phyloP scores from a whole-genome alignment of 2,113 vertebrate genomes.

The Grus americana region DNA sequence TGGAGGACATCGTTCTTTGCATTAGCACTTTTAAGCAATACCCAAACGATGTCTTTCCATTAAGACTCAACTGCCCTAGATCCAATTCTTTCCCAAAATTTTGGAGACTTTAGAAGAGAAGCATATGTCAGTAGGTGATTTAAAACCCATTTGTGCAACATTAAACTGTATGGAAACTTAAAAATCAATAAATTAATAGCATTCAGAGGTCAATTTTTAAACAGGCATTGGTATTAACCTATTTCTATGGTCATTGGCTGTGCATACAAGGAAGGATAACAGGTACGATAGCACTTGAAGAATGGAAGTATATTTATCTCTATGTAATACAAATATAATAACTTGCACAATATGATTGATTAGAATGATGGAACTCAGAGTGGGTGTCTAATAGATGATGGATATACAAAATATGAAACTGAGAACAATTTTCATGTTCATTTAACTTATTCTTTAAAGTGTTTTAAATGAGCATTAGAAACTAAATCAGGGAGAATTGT shows the following conservation, averaged over 20 bases:
- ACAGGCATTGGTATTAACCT: background rate
- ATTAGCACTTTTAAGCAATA: background rate
- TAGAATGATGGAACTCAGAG: background rate
- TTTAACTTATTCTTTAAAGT: slow-evolving; percentile 46
- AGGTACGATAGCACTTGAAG: background rate
- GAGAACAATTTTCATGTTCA: slow-evolving; percentile 47
- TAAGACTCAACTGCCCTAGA: background rate
- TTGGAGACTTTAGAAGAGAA: background rate
- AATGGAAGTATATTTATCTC: slow-evolving; percentile 18
- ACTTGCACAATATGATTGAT: slow-evolving; percentile 36
- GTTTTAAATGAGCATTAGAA: slow-evolving; percentile 33
- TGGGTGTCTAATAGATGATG: slow-evolving; percentile 31
- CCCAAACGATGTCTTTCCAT: background rate
- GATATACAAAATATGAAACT: slow-evolving; percentile 17
- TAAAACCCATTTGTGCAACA: background rate
- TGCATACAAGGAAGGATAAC: background rate
- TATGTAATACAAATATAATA: background rate
- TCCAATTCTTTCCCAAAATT: background rate
- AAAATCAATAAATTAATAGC: slow-evolving; percentile 3
- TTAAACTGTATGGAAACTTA: background rate
- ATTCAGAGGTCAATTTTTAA: background rate
- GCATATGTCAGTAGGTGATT: background rate
- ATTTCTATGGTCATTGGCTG: background rate
- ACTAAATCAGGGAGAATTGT: slow-evolving; percentile 20
- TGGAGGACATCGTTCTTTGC: background rate